These are phyloP conservation scores for Caenorhabditis macrosperma DNA, from an alignment of 2,888 invertebrate species.

Conservation along the genomic window DNA sequence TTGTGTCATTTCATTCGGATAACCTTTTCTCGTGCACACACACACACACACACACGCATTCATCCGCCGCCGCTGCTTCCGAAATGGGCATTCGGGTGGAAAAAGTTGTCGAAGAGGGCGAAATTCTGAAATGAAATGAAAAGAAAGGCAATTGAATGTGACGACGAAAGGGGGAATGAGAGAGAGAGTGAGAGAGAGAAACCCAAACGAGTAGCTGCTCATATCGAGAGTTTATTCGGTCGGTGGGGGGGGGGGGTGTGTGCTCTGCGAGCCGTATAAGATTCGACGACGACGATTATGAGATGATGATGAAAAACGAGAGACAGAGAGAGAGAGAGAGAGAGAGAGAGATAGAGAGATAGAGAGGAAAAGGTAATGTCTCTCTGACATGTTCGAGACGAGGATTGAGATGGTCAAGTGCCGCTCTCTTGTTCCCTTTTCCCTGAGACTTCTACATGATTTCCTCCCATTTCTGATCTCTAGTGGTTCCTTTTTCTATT, in stretches of 20 bases:
- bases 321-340: constrained; percentile 4
- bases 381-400: neutral
- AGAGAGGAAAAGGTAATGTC: neutral
- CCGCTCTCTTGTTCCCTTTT: neutral
- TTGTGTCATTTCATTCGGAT: neutral
- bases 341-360: neutral
- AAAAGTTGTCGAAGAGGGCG: constrained; percentile 30
- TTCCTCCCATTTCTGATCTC: no score
- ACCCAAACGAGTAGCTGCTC: no score
- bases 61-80: no score
- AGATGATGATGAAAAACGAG: neutral
- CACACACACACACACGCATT: no score
- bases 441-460: no score
- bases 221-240: constrained; percentile 26
- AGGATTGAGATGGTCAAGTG: neutral
- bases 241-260: no score
- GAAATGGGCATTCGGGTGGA: constrained; percentile 31
- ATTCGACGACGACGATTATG: constrained; percentile 40
- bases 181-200: no score
- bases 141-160: constrained; percentile 42
- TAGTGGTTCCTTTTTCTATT: no score
- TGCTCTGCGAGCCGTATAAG: constrained; percentile 51
- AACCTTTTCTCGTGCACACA: constrained; percentile 14
- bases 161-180: no score
- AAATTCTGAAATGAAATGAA: constrained; percentile 46